These are phyloP conservation scores for Pyralis farinalis DNA, from an alignment of 2,888 invertebrate genomes.

Conservation along the genomic window DNA sequence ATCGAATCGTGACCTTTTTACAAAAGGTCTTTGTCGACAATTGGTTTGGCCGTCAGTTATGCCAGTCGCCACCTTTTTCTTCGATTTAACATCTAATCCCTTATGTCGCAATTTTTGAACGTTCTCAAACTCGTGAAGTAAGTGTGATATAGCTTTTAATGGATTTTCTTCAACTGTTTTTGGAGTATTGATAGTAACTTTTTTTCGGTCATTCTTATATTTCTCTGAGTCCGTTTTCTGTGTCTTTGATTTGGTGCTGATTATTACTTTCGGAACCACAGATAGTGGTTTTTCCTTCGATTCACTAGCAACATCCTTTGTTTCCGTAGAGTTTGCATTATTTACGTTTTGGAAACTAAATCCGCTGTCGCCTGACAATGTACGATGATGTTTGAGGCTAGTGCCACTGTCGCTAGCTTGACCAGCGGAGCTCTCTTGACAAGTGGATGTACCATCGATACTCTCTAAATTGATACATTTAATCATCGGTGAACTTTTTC, in stretches of 20 bases:
- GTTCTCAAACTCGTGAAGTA: constrained; percentile 59
- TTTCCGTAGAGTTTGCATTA: constrained; percentile 11
- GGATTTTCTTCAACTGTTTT: constrained; percentile 46
- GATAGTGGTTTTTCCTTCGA: constrained; percentile 21
- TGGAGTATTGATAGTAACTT: constrained; percentile 20
- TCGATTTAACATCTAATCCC: constrained; percentile 30
- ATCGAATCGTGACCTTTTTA: constrained; percentile 24
- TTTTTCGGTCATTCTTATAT: constrained; percentile 36
- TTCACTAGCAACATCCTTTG: constrained; percentile 19
- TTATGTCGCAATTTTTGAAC: constrained; percentile 52
- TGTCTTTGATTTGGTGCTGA: constrained; percentile 43
- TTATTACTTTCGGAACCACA: constrained; percentile 56
- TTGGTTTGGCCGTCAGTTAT: constrained; percentile 28
- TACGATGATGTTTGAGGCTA: constrained; percentile 49
- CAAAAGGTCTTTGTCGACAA: constrained; percentile 27
- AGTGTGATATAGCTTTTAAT: constrained; percentile 62
- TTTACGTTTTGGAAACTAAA: constrained; percentile 43
- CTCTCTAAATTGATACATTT: constrained; percentile 19
- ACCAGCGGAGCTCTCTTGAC: constrained; percentile 24
- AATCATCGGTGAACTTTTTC: constrained; percentile 22
- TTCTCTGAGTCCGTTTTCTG: constrained; percentile 34
- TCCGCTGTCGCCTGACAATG: constrained; percentile 45
- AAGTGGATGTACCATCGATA: constrained; percentile 8
- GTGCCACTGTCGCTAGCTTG: constrained; percentile 57
- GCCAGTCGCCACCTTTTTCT: constrained; percentile 41